Base-by-base conservation (phyloP, 2,797 vertebrate species). In the Staurois parvus region DNA sequence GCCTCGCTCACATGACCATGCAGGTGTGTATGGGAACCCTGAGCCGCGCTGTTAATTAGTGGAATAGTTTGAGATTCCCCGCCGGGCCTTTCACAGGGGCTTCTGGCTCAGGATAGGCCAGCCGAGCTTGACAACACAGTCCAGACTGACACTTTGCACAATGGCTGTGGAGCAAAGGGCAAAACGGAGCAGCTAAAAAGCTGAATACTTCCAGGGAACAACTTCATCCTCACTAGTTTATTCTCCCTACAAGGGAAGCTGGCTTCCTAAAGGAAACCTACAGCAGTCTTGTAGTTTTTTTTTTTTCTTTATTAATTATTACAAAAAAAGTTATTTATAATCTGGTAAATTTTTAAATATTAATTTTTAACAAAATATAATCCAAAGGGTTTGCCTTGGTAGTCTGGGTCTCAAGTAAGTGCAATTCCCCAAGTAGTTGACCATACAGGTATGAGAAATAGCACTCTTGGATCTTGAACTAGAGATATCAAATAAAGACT, bases 1-100 rank as follows among this genome's bases (percentile, higher is more conserved):
- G 59, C 15, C 37, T 34, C 64, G 7, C 87, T 96, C 96, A 94
- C 95, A 92, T 95, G 96, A 96, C 91, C 87, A 42, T 93, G 97
- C 97, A 98, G 97, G 97, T 98, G 97, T 98, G 95, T 94, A 94
- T 93, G 95, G 95, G 95, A 96, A 93, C 94, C 94, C 91, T 89
- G 89, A 89, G 91, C 79, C 77, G 89, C 87, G 69, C 90, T 92
- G 89, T 96, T 96, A 98, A 98, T 99, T 98, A 98, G 97, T 93
- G 94, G 95, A 94, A 96, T 96, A 95, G 92, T 83, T 88, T 90
- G 88, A 90, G 92, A 91, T 90, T 93, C 92, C 96, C 95, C 92
- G 81, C 93, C 94, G 93, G 95, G 91, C 94, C 90, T 90, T 96
- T 97, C 96, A 96, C 94, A 88, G 4, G 80, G 84, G 88, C 87